Conservation (phyloP, 2,797 vertebrate genomes). For the Chrosomus eos region DNA sequence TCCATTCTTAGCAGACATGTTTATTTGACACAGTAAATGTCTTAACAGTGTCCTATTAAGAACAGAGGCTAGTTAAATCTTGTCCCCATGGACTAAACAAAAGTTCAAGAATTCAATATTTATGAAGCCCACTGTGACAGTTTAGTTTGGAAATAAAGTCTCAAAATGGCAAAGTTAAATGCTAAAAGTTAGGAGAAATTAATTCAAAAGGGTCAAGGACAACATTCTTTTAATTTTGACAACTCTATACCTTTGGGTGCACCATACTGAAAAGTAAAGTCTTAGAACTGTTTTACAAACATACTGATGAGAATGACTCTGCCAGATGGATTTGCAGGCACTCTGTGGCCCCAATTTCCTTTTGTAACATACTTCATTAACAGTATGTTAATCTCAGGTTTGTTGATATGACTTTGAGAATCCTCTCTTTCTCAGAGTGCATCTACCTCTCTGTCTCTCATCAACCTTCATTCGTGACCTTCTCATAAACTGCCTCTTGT, state of each 20-base stretch:
- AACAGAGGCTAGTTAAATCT: neutral
- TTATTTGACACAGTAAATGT: neutral
- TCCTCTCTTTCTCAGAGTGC: conserved; percentile 4
- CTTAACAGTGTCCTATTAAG: neutral
- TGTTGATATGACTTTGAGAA: conserved; percentile 28
- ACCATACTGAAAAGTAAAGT: neutral
- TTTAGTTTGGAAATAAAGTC: neutral
- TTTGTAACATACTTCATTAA: conserved; percentile 45
- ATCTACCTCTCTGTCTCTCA: conserved; percentile 28
- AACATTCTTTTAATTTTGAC: neutral
- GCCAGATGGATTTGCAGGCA: conserved; percentile 27
- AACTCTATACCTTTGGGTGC: neutral
- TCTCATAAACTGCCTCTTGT: conserved; percentile 44
- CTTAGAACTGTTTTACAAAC: conserved; percentile 15
- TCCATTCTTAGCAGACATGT: neutral
- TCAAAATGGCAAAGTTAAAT: neutral
- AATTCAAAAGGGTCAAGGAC: conserved; percentile 8
- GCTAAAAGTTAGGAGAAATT: neutral
- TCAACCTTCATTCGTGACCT: conserved; percentile 18
- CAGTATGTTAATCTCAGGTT: conserved; percentile 41
- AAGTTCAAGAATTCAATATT: conserved; percentile 16
- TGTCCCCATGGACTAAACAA: neutral
- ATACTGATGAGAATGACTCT: neutral
- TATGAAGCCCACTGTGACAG: conserved; percentile 3
- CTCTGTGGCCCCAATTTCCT: conserved; percentile 41